Conservation (phyloP, 2,797 vertebrate genomes). For the Onychomys leucogaster region DNA sequence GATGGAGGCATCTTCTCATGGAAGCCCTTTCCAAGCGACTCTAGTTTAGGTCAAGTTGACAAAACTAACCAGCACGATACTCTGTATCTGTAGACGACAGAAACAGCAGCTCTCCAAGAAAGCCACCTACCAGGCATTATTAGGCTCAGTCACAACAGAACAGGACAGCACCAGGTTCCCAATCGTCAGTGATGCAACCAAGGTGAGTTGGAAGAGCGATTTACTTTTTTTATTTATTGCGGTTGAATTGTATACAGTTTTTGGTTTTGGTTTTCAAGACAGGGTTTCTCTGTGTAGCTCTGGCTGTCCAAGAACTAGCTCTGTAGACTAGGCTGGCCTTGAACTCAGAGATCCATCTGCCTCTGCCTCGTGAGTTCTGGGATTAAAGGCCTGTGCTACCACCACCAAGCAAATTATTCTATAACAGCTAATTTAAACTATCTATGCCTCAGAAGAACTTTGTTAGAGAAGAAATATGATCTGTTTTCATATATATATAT, state of each 20-base stretch:
- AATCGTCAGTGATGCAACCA: conserved; percentile 87
- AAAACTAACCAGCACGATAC: background rate
- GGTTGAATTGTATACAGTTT: conserved; percentile 39
- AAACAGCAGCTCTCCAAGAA: conserved; percentile 86
- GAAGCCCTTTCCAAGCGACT: background rate
- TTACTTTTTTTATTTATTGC: conserved; percentile 51
- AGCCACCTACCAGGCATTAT: conserved; percentile 87
- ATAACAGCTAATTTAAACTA: conserved; percentile 60
- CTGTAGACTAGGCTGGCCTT: background rate
- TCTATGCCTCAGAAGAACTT: conserved; percentile 50
- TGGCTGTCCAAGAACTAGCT: background rate
- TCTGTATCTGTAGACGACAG: conserved; percentile 90
- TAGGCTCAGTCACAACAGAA: conserved; percentile 90
- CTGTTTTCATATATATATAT: background rate
- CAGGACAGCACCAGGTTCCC: conserved; percentile 89
- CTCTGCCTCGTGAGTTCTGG: background rate
- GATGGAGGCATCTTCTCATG: background rate
- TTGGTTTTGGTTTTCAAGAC: background rate
- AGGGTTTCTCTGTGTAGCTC: background rate
- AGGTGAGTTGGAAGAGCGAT: conserved; percentile 88
- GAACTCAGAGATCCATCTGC: background rate
- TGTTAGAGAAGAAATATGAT: conserved; percentile 51
- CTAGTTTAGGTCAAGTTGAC: background rate
- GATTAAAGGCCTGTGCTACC: background rate
- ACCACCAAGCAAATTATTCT: background rate